phyloP scores from a whole-genome alignment of 2,888 invertebrate species.

The Hyposoter didymator region DNA sequence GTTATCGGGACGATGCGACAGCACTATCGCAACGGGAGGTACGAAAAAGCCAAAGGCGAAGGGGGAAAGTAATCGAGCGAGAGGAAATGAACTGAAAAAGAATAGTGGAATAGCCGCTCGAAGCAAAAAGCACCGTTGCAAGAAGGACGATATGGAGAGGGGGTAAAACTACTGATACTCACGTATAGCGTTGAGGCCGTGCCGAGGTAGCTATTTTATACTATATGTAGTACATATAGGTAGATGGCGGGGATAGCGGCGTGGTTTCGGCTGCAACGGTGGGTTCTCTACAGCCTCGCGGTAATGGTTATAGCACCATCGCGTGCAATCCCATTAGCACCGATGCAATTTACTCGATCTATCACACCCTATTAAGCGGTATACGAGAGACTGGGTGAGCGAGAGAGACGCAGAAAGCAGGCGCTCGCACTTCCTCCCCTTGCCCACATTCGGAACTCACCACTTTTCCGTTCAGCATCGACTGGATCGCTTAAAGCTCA shows the following conservation, averaged over 20 bases:
- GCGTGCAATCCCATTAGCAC: slow-evolving; percentile 84
- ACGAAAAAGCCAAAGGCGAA: slow-evolving; percentile 23
- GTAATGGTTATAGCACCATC: slow-evolving; percentile 84
- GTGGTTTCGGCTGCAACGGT: slow-evolving; percentile 61
- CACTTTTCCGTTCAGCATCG: slow-evolving; percentile 49
- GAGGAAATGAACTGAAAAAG: slow-evolving; percentile 26
- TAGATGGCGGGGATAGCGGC: slow-evolving; percentile 15
- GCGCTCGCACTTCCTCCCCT: slow-evolving; percentile 38
- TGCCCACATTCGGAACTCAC: slow-evolving; percentile 5
- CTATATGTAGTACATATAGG: slow-evolving; percentile 1
- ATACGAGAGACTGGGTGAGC: slow-evolving; percentile 73
- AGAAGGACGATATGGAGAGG: not conserved
- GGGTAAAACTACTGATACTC: slow-evolving; percentile 51
- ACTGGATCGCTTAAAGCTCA: slow-evolving; percentile 81
- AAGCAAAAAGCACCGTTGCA: slow-evolving; percentile 31
- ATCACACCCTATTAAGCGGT: slow-evolving; percentile 84
- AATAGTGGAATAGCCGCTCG: slow-evolving; percentile 40
- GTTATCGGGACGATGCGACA: slow-evolving; percentile 40
- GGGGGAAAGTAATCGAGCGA: slow-evolving; percentile 24
- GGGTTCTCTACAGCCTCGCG: slow-evolving; percentile 68
- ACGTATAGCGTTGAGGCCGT: slow-evolving; percentile 50
- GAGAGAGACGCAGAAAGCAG: not conserved
- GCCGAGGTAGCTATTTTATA: not conserved
- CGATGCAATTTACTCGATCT: slow-evolving; percentile 84
- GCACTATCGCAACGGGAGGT: slow-evolving; percentile 16